These are phyloP conservation scores for Gastracanthus pulcherrimus DNA, from an alignment of 2,888 invertebrate genomes.

Conservation along the genomic window DNA sequence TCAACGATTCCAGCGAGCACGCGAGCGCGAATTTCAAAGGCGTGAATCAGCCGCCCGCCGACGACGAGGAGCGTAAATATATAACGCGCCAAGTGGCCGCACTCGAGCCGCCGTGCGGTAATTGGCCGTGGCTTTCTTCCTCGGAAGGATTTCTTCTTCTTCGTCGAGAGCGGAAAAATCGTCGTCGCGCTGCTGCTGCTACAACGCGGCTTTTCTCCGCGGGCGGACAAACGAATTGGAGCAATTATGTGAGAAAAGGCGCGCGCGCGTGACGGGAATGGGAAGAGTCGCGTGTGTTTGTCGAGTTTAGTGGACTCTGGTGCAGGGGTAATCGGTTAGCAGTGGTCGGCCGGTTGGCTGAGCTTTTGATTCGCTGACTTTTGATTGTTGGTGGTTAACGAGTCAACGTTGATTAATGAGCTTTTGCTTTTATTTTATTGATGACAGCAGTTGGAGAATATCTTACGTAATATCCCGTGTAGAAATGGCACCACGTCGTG, in stretches of 20 bases:
- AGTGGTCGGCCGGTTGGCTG: no score
- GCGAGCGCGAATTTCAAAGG: background rate
- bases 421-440: no score
- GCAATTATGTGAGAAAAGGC: slow-evolving; percentile 24
- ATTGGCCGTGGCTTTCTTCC: background rate
- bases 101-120: background rate
- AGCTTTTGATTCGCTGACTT: no score
- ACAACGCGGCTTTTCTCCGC: background rate
- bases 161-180: background rate
- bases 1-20: background rate
- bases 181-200: background rate
- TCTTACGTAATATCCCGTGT: no score
- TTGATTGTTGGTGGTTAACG: no score
- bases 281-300: background rate
- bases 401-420: no score
- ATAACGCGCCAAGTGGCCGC: background rate
- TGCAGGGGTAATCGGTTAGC: no score
- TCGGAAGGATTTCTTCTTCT: background rate
- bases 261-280: slow-evolving; percentile 23
- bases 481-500: no score
- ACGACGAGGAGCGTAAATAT: background rate
- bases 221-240: background rate
- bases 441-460: no score
- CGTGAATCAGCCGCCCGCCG: background rate
- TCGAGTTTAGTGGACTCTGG: background rate